Evolutionary conservation across 2,888 invertebrate genomes (phyloP).

Genomic region (Clitarchus hookeri): DNA sequence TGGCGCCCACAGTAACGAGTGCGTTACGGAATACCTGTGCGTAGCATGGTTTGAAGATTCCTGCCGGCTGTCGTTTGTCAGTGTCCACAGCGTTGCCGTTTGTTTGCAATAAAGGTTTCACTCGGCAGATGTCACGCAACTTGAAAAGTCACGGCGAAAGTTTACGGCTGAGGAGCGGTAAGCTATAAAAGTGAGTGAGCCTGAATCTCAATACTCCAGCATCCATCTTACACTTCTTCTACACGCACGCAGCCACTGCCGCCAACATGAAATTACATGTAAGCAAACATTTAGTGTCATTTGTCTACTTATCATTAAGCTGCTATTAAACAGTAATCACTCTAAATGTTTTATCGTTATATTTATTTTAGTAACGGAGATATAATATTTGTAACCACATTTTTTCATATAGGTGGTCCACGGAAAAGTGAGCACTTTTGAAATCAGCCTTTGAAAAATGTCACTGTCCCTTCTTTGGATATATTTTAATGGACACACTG

Average conservation of each 20-base stretch:
- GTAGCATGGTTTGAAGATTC: not conserved
- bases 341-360: no score
- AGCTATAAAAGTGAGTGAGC: not conserved
- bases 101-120: conserved; percentile 14
- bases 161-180: not conserved
- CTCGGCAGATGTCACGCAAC: not conserved
- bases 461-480: no score
- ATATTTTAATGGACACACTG: no score
- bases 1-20: no score
- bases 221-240: not conserved
- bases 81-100: not conserved
- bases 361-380: no score
- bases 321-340: no score
- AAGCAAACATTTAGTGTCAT: not conserved
- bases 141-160: conserved; percentile 14
- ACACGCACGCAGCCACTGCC: not conserved
- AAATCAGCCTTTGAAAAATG: no score
- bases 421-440: no score
- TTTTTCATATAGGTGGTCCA: no score
- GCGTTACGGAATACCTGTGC: not conserved
- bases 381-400: no score
- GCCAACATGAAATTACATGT: not conserved
- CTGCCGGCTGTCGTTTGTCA: not conserved
- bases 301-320: no score
- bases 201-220: not conserved